A percentile compares a stretch with the other conserved stretches of the same genome.
Conservation (phyloP, 53 echinoderm and acorn worm genomes). For the Antedon mediterranea region DNA sequence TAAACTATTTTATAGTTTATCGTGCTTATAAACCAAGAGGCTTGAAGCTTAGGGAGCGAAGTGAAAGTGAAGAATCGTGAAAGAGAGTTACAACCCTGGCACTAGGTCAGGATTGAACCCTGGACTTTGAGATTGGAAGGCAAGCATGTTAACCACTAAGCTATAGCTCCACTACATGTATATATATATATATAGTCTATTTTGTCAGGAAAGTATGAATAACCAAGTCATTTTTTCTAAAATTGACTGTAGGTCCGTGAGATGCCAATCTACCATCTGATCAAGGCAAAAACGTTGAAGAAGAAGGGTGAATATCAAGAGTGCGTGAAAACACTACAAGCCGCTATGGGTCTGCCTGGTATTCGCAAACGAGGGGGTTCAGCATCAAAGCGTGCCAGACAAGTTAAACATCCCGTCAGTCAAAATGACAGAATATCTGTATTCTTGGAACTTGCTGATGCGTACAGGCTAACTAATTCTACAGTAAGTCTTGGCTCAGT, state of each 20-base stretch:
- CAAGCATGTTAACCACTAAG: too few relatives aligned
- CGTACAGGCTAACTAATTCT: slow-evolving; percentile 61
- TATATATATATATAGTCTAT: too few relatives aligned
- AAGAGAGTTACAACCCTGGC: too few relatives aligned
- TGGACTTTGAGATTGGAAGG: too few relatives aligned
- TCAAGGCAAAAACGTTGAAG: slow-evolving; percentile 76
- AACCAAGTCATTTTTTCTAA: too few relatives aligned
- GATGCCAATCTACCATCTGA: slow-evolving; percentile 93
- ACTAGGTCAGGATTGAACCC: too few relatives aligned
- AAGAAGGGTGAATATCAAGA: slow-evolving; percentile 79
- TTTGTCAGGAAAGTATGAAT: too few relatives aligned
- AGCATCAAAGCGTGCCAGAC: slow-evolving; percentile 52
- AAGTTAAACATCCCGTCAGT: slow-evolving; percentile 25
- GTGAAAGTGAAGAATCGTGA: too few relatives aligned
- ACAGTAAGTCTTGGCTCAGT: slow-evolving; percentile 45
- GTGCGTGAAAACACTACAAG: slow-evolving; percentile 91
- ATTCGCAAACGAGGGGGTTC: slow-evolving; percentile 69
- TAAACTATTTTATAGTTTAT: too few relatives aligned
- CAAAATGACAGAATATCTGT: slow-evolving; percentile 87
- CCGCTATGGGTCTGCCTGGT: slow-evolving; percentile 85
- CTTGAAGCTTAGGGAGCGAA: too few relatives aligned
- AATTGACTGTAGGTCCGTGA: slow-evolving; percentile 77
- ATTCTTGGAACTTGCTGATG: slow-evolving; percentile 87
- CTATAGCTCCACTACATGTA: too few relatives aligned
- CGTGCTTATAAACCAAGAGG: too few relatives aligned